phyloP scores from a whole-genome alignment of 2,888 invertebrate species.

The Lordiphosa andalusiaca region DNA sequence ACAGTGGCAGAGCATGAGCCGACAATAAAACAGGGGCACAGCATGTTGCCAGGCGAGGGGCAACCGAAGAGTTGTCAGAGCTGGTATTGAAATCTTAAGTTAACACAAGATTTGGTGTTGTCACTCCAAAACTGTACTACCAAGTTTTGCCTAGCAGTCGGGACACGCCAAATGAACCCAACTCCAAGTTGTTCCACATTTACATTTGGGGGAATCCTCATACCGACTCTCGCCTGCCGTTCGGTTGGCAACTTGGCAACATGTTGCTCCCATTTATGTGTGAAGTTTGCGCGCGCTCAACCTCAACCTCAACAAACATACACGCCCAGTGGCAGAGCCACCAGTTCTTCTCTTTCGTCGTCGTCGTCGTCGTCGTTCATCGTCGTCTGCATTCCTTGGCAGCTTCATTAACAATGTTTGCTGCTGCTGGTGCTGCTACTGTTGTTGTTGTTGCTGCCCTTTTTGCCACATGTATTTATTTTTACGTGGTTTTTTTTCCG shows the following conservation, averaged over 20 bases:
- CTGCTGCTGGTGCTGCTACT: conserved; percentile 36
- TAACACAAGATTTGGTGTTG: no score
- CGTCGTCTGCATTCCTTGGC: conserved; percentile 61
- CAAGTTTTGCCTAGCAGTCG: no score
- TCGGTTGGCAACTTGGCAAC: conserved; percentile 43
- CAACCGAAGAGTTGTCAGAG: not conserved
- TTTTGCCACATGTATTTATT: conserved; percentile 62
- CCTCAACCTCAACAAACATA: conserved; percentile 15
- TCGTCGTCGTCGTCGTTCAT: conserved; percentile 23
- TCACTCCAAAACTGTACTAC: no score
- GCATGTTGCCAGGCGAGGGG: conserved; percentile 54
- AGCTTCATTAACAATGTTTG: conserved; percentile 72
- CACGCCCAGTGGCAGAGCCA: conserved; percentile 40
- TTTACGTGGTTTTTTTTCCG: conserved; percentile 29
- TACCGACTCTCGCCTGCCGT: not conserved
- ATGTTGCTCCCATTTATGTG: conserved; percentile 74
- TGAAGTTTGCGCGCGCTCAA: conserved; percentile 48
- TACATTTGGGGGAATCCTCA: no score
- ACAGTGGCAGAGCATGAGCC: conserved; percentile 18
- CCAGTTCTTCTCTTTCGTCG: conserved; percentile 5
- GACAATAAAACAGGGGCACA: conserved; percentile 34
- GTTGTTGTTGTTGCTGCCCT: conserved; percentile 56
- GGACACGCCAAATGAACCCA: no score
- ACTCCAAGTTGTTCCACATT: no score
- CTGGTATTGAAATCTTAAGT: no score